These are phyloP conservation scores for Patella ulyssiponensis DNA, from an alignment of 2,888 invertebrate species.

Conservation along the genomic window DNA sequence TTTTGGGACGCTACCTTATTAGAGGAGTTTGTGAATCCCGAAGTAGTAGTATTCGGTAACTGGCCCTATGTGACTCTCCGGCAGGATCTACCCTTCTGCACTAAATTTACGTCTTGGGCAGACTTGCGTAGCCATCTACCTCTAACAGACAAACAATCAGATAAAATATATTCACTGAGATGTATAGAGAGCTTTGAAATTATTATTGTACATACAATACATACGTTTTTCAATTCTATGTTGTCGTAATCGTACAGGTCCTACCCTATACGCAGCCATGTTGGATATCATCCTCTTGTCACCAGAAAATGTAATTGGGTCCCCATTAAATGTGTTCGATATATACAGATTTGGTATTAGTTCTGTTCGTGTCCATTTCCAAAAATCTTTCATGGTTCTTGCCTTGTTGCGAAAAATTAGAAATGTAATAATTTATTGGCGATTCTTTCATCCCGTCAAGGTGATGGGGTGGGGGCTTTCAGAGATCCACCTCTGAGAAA, in stretches of 20 bases:
- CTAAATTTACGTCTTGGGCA: too few relatives aligned
- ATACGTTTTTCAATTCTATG: slow-evolving; percentile 52
- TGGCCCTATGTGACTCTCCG: too few relatives aligned
- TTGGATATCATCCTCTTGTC: slow-evolving; percentile 44
- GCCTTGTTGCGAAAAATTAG: slow-evolving; percentile 28
- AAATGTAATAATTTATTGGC: too few relatives aligned
- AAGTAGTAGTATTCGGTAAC: too few relatives aligned
- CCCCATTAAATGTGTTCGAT: slow-evolving; percentile 39
- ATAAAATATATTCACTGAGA: neutral
- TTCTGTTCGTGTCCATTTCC: slow-evolving; percentile 50
- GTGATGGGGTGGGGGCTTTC: too few relatives aligned
- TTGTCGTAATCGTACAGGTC: slow-evolving; percentile 57
- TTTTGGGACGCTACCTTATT: too few relatives aligned
- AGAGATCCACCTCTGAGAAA: too few relatives aligned
- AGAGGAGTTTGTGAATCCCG: too few relatives aligned
- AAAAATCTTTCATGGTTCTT: slow-evolving; percentile 40
- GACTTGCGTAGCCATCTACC: too few relatives aligned
- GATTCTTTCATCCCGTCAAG: too few relatives aligned
- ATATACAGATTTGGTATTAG: slow-evolving; percentile 52
- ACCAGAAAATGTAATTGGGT: slow-evolving; percentile 22
- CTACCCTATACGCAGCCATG: slow-evolving; percentile 53
- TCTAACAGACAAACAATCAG: too few relatives aligned
- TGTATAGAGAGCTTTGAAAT: neutral
- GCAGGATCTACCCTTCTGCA: too few relatives aligned
- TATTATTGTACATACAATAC: neutral